Evolutionary conservation across 2,888 invertebrate genomes (phyloP).

Genomic region (Acanthosoma haemorrhoidale): DNA sequence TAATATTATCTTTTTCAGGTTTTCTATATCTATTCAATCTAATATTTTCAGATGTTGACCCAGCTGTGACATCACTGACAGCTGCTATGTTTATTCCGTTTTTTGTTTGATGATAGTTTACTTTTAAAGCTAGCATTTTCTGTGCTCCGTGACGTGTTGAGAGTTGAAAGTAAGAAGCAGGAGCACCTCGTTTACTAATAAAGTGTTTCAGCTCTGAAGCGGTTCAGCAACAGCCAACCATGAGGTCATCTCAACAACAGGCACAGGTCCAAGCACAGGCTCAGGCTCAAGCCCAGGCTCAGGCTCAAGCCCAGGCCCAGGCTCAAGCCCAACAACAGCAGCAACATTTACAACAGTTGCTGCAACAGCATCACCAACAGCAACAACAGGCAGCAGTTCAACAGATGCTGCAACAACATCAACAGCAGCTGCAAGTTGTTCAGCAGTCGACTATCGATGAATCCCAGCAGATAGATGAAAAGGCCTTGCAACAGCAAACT

Average conservation of each 20-base stretch:
- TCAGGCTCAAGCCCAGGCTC: too few species aligned
- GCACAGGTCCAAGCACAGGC: too few species aligned
- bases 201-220: slow-evolving; percentile 16
- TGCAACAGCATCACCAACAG: neutral
- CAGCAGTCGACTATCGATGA: slow-evolving; percentile 11
- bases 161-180: neutral
- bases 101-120: neutral
- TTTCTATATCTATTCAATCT: too few species aligned
- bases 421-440: slow-evolving; percentile 17
- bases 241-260: neutral
- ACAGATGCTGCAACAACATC: slow-evolving; percentile 1
- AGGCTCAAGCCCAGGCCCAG: too few species aligned
- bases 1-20: too few species aligned
- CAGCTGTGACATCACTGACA: too few species aligned
- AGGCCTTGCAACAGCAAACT: neutral
- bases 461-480: slow-evolving; percentile 3
- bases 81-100: neutral
- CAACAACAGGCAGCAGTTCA: neutral
- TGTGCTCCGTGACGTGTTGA: too few species aligned
- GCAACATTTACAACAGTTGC: neutral
- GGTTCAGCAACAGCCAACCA: neutral
- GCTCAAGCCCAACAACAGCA: slow-evolving; percentile 12
- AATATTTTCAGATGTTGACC: too few species aligned
- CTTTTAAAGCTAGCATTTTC: neutral
- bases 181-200: neutral